Conservation (phyloP, 2,888 invertebrate species). For the Ernsta delagoae region DNA sequence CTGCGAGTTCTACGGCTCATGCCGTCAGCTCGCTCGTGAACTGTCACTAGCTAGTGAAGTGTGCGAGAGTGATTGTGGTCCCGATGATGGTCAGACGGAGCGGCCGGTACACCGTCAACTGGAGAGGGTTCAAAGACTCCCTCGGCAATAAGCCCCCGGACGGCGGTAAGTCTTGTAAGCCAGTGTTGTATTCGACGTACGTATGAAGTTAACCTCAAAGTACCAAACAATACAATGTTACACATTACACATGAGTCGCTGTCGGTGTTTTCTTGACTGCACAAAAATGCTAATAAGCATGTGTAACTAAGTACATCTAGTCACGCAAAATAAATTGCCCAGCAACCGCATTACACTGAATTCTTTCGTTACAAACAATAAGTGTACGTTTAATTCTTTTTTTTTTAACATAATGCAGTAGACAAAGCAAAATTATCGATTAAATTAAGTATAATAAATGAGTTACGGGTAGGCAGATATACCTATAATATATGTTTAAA, state of each 20-base stretch:
- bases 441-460: too few relatives aligned
- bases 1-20: constrained; percentile 43
- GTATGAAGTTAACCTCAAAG: constrained; percentile 46
- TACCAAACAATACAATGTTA: constrained; percentile 29
- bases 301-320: constrained; percentile 1
- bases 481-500: too few relatives aligned
- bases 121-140: constrained; percentile 82
- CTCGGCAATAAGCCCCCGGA: constrained; percentile 78
- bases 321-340: constrained; percentile 11
- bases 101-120: constrained; percentile 81
- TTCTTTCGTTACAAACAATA: constrained; percentile 4
- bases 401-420: too few relatives aligned
- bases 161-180: constrained; percentile 65
- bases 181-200: constrained; percentile 31
- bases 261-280: constrained; percentile 18
- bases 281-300: constrained; percentile 15
- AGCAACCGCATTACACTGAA: constrained; percentile 4
- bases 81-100: constrained; percentile 81
- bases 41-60: too few relatives aligned
- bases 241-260: constrained; percentile 6
- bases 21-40: constrained; percentile 50
- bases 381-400: background rate
- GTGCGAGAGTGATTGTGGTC: constrained; percentile 46
- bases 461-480: too few relatives aligned
- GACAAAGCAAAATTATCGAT: too few relatives aligned